A percentile compares a stretch with the other conserved stretches of the same genome.
Evolutionary conservation across 2,888 invertebrate genomes (phyloP).

Genomic region (Xanthorhoe spadicearia): DNA sequence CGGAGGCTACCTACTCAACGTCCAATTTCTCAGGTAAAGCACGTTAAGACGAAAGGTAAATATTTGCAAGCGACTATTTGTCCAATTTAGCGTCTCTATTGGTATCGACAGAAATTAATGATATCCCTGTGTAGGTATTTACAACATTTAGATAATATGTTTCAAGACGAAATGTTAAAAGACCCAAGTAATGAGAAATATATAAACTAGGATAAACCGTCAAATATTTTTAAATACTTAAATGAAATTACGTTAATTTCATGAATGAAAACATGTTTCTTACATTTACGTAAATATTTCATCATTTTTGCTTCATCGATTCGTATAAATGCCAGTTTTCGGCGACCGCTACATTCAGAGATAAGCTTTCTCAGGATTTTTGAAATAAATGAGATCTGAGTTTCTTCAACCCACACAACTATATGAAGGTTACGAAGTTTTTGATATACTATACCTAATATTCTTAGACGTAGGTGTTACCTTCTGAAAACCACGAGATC

Average conservation of each 20-base stretch:
- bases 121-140: background rate
- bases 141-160: background rate
- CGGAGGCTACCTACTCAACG: constrained; percentile 15
- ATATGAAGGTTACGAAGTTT: background rate
- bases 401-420: background rate
- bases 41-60: constrained; percentile 21
- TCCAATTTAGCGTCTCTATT: constrained; percentile 2
- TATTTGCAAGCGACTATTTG: constrained; percentile 22
- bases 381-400: background rate
- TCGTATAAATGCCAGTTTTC: background rate
- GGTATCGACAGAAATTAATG: background rate
- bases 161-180: background rate
- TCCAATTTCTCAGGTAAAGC: constrained; percentile 22
- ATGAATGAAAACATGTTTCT: background rate
- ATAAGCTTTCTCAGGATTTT: background rate
- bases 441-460: background rate
- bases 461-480: background rate
- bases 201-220: no score
- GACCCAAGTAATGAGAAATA: background rate
- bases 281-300: background rate
- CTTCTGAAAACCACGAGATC: background rate
- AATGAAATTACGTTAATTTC: background rate
- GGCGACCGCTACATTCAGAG: background rate
- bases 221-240: background rate
- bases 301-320: background rate